These are phyloP conservation scores for Piscicola geometra DNA, from an alignment of 2,888 invertebrate species.

Conservation along the genomic window DNA sequence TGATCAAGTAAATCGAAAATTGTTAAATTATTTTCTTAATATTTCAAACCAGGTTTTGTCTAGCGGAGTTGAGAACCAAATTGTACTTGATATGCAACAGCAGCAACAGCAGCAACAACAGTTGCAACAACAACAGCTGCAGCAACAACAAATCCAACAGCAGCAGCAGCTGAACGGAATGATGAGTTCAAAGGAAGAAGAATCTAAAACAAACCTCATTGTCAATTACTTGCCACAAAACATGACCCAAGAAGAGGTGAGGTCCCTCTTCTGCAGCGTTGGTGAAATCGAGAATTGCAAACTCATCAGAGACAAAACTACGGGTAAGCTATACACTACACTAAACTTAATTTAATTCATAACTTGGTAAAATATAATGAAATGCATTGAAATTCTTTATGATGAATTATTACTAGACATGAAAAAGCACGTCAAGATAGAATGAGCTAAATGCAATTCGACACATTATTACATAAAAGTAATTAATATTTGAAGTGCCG, in stretches of 20 bases:
- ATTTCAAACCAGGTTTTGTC: slow-evolving; percentile 27
- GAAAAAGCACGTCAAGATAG: too few species aligned
- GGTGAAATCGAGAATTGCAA: slow-evolving; percentile 99
- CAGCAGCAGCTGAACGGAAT: slow-evolving; percentile 33
- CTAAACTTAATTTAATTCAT: too few species aligned
- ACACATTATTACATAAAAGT: too few species aligned
- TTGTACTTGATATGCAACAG: slow-evolving; percentile 35
- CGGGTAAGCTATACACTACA: too few species aligned
- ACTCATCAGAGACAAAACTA: slow-evolving; percentile 93
- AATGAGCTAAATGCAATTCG: too few species aligned
- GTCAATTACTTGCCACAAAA: slow-evolving; percentile 61
- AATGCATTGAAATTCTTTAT: too few species aligned
- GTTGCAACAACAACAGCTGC: slow-evolving; percentile 27
- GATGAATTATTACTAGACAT: too few species aligned
- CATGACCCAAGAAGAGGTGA: slow-evolving; percentile 98
- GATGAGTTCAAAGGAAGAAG: slow-evolving; percentile 29
- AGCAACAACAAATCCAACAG: slow-evolving; percentile 32
- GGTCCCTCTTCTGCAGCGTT: slow-evolving; percentile 92
- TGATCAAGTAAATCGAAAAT: neutral
- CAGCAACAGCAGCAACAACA: slow-evolving; percentile 33
- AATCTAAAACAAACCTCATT: slow-evolving; percentile 53
- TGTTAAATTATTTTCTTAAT: too few species aligned
- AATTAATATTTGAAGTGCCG: too few species aligned
- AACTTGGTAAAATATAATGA: too few species aligned
- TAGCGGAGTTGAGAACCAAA: slow-evolving; percentile 30